Evolutionary conservation across 2,888 invertebrate species (phyloP).

Genomic region (Onthophagus sagittarius): DNA sequence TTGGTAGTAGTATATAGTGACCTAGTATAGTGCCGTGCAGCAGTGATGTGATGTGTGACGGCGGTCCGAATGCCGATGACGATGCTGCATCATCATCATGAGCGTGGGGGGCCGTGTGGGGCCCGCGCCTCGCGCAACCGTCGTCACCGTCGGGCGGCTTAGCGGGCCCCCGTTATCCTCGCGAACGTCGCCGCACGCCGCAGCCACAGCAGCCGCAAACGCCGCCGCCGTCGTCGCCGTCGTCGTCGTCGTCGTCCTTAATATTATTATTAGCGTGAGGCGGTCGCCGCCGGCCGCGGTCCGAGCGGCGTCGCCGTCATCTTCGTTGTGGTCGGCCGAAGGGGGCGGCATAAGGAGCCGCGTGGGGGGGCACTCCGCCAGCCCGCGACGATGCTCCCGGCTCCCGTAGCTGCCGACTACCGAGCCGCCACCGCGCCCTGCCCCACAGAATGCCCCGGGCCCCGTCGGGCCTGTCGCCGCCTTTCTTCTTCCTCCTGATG

Average conservation of each 20-base stretch:
- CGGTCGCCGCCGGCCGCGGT: too few species aligned
- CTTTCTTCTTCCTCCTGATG: slow-evolving; percentile 35
- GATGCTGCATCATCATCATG: slow-evolving; percentile 44
- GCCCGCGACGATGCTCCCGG: slow-evolving; percentile 63
- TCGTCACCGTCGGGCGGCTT: slow-evolving; percentile 49
- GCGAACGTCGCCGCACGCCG: not conserved
- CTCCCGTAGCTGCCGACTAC: slow-evolving; percentile 54
- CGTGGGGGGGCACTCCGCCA: slow-evolving; percentile 63
- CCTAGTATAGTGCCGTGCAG: slow-evolving; percentile 28
- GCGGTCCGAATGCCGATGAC: slow-evolving; percentile 32
- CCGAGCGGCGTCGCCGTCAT: not conserved
- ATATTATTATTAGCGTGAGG: too few species aligned
- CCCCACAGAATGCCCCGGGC: slow-evolving; percentile 51
- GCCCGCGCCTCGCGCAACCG: slow-evolving; percentile 35
- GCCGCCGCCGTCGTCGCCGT: too few species aligned
- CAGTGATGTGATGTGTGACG: slow-evolving; percentile 32
- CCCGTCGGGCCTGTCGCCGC: slow-evolving; percentile 41
- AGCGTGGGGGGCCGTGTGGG: slow-evolving; percentile 41
- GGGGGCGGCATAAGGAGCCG: slow-evolving; percentile 46
- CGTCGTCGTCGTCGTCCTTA: too few species aligned
- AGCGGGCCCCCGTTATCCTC: slow-evolving; percentile 51
- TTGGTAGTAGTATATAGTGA: slow-evolving; percentile 27
- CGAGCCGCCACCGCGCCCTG: slow-evolving; percentile 53
- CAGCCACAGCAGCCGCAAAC: too few species aligned
- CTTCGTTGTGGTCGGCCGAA: slow-evolving; percentile 41